phyloP scores from a whole-genome alignment of 2,888 invertebrate genomes.

The Ichneumon xanthorius region DNA sequence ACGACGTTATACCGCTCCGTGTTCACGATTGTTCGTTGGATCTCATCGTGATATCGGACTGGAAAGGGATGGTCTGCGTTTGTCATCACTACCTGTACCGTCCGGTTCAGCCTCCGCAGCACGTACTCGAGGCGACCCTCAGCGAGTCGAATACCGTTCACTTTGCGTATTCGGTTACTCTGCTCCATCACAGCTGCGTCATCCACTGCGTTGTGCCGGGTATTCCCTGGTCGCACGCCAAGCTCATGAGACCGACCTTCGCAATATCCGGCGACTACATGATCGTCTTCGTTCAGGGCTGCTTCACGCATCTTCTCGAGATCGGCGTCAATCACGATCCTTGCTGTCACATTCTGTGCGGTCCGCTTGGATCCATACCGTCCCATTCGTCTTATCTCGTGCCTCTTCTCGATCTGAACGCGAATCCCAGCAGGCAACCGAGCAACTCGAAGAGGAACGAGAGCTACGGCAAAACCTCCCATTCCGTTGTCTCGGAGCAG shows the following conservation, averaged over 20 bases:
- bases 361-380: conserved; percentile 87
- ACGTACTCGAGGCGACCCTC: conserved; percentile 82
- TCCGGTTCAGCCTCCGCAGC: conserved; percentile 86
- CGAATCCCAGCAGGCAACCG: not conserved
- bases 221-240: conserved; percentile 92
- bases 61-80: conserved; percentile 90
- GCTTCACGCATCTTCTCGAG: conserved; percentile 94
- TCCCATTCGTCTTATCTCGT: conserved; percentile 89
- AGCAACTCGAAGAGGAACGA: conserved; percentile 47
- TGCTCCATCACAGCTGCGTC: conserved; percentile 93
- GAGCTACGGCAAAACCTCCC: conserved; percentile 49
- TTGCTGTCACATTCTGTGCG: conserved; percentile 91
- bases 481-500: conserved; percentile 43
- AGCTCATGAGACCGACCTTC: conserved; percentile 91
- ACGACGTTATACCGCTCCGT: conserved; percentile 92
- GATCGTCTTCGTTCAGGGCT: conserved; percentile 92
- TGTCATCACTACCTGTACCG: conserved; percentile 95
- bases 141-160: conserved; percentile 89
- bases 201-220: conserved; percentile 93
- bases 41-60: conserved; percentile 91
- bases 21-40: conserved; percentile 94
- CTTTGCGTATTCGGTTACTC: conserved; percentile 93
- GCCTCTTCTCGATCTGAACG: conserved; percentile 87
- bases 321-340: conserved; percentile 94
- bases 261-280: conserved; percentile 92